Evolutionary conservation across 2,888 invertebrate species (phyloP), one percentile per base, ranked within the genome.

Genomic region (Chymomyza procnemis): DNA sequence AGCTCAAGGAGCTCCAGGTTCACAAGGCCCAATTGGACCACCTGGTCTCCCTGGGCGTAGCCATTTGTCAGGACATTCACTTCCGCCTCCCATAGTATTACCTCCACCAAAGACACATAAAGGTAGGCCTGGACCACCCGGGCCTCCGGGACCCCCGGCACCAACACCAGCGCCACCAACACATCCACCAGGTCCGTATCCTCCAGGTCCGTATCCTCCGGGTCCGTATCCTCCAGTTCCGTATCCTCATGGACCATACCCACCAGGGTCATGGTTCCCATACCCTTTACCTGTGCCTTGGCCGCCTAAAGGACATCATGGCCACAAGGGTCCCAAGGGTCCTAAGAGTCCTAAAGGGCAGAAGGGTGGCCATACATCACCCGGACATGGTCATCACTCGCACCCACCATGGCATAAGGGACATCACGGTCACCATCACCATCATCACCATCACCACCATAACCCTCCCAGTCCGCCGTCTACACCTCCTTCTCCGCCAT

Each of bases 81-180:
- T 48, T 1, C 47, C 58, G 0, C 67, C 66, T n/a, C 58, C 61
- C 4, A 52, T 61, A 48, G 52, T 61, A 50, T 4, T 54, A 8
- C 57, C 69, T 59, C 12, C 61, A 61, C 14, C 61, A 50, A 41
- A 12, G 60, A 0, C 48, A 48, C 56, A 64, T 14, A 62, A 68
- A 50, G 70, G 69, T 26, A 70, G 55, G n/a, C 22, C 57, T 1
- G 68, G 72, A 47, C 73, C 72, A 4, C n/a, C 60, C 8, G 72
- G 75, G 14, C 75, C 69, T 16, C 46, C 61, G 0, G 69, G 73
- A 21, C 63, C 66, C 1, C 14, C 59, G 6, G 71, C 68, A 50
- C 64, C 62, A 4, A 59, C 67, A 18, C 61, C 57, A 12, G 69
- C 68, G 47, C 65, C 64, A 12, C 59, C 67, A 19, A 61, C 54